Conservation (phyloP, 2,113 vertebrate species). For the Scytalopus superciliaris region DNA sequence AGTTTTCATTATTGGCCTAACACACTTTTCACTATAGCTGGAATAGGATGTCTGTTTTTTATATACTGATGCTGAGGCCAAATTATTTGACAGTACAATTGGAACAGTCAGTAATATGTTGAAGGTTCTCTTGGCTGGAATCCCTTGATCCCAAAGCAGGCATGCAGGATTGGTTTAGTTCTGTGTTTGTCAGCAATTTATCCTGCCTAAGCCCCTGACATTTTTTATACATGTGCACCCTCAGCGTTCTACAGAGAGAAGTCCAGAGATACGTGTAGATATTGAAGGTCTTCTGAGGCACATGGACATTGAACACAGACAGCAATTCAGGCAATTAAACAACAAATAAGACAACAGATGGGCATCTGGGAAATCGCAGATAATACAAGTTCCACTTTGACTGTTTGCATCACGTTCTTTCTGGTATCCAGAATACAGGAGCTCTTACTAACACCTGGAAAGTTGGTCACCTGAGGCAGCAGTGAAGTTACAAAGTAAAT, state of each 20-base stretch:
- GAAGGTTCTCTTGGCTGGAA: background rate
- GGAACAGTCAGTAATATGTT: background rate
- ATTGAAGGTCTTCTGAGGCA: background rate
- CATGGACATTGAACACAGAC: rapidly evolving
- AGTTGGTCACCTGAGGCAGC: background rate
- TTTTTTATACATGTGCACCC: background rate
- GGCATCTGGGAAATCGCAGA: too few relatives aligned
- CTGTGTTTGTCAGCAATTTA: background rate
- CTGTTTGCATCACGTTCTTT: background rate
- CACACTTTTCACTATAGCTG: background rate
- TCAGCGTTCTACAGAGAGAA: background rate
- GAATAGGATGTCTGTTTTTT: background rate
- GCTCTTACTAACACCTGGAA: background rate
- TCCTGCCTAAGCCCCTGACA: background rate
- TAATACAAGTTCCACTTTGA: background rate
- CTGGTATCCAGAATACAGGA: background rate
- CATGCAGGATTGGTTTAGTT: background rate
- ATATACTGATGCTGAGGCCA: background rate
- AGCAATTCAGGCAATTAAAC: background rate
- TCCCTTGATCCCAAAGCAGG: background rate
- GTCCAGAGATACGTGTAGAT: background rate
- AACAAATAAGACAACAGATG: background rate
- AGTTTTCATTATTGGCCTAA: background rate
- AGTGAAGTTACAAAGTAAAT: background rate
- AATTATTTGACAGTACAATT: background rate